A percentile compares a stretch with the other conserved stretches of the same genome.
Evolutionary conservation across 2,113 vertebrate species (phyloP).

Genomic region (Aleadryas rufinucha): DNA sequence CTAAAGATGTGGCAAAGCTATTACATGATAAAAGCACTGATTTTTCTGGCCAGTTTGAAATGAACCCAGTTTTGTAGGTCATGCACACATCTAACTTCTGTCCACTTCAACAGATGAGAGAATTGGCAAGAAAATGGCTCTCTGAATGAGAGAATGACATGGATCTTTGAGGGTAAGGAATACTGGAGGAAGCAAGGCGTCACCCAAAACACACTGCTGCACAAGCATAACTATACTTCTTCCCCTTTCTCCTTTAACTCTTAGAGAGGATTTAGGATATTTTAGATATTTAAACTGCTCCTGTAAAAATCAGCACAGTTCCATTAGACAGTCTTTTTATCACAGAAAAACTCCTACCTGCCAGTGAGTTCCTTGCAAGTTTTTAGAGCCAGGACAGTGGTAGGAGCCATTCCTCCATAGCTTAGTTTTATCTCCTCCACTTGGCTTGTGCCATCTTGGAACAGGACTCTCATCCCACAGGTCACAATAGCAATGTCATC

Average conservation of each 20-base stretch:
- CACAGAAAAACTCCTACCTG: slow-evolving; percentile 67
- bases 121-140: background rate
- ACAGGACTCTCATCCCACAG: slow-evolving; percentile 86
- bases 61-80: background rate
- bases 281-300: background rate
- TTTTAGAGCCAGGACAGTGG: slow-evolving; percentile 79
- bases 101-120: background rate
- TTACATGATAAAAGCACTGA: background rate
- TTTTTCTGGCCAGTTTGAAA: background rate
- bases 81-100: background rate
- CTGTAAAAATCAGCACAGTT: background rate
- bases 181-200: background rate
- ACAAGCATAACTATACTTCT: background rate
- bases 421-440: slow-evolving; percentile 83
- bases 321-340: background rate
- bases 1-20: background rate
- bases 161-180: background rate
- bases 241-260: background rate
- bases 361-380: slow-evolving; percentile 76
- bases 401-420: slow-evolving; percentile 91
- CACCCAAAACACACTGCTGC: background rate
- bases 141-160: background rate
- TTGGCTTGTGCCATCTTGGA: slow-evolving; percentile 66
- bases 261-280: background rate
- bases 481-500: slow-evolving; percentile 96